Base-by-base conservation (phyloP, 2,797 vertebrate species). In the Semotilus atromaculatus region DNA sequence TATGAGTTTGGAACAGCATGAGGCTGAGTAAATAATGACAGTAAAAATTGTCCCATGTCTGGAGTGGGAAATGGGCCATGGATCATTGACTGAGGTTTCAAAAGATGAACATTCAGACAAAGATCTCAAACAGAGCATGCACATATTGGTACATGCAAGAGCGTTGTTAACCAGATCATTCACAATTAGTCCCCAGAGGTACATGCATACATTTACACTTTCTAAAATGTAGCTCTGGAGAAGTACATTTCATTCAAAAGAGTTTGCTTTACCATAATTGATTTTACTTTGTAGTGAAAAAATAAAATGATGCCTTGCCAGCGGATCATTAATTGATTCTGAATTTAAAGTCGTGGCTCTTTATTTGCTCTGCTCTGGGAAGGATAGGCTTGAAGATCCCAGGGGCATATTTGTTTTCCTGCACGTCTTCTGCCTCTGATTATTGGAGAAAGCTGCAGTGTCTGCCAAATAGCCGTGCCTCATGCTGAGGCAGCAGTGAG, bases 31-130 rank as follows among this genome's bases (percentile, higher is more conserved):
- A 76, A 76, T 58, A 76, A 60, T 40, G 53, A 58, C 23, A 26
- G 53, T 58, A 77, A 26, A 76, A 40, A 62, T 31, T 7, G 58
- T 64, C 76, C 89, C 14, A 60, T 78, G 85, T 73, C 73, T 81
- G 36, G 72, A 79, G 51, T 74, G 21, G 58, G 89, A 94, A 93
- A 88, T 93, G 90, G 91, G 92, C 91, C 92, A 92, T 87, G 86
- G 91, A 92, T 90, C 86, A 89, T 86, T 91, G 91, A 87, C 90
- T 89, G 90, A 88, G 85, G 90, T 89, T 85, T 92, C 90, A 86
- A 88, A 78, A 88, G 77, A 79, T 8, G 67, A 31, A 55, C 23
- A 55, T 81, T 40, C 34, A 70, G 83, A 88, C 84, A 83, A 34
- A 89, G 89, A 88, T 92, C 90, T 93, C 88, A 87, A 93, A 93